These are phyloP conservation scores for Mustelus asterias DNA, from an alignment of 2,113 vertebrate species.

Conservation along the genomic window DNA sequence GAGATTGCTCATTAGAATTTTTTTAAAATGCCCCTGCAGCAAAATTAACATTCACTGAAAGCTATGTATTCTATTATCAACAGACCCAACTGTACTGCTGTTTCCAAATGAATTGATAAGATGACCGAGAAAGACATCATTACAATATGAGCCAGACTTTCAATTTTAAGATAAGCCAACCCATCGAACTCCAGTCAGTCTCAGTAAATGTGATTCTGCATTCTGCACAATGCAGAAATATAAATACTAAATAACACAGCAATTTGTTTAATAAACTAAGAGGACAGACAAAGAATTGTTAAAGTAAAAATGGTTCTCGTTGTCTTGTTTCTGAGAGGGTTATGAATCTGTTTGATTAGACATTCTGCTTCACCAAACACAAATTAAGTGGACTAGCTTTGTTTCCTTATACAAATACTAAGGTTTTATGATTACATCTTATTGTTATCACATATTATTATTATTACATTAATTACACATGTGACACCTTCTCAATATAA, in stretches of 20 bases:
- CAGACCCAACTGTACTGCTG: background rate
- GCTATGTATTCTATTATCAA: background rate
- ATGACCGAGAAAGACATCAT: background rate
- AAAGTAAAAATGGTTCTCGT: background rate
- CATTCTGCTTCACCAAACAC: background rate
- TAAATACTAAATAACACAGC: background rate
- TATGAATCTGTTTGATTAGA: background rate
- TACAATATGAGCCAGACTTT: background rate
- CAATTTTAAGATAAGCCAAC: background rate
- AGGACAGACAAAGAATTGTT: background rate
- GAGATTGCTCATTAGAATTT: background rate
- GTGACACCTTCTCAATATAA: background rate
- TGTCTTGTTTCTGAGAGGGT: background rate
- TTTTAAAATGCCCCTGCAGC: background rate
- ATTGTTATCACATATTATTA: background rate
- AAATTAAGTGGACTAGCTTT: background rate
- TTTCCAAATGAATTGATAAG: constrained; percentile 5
- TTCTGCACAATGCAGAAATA: background rate
- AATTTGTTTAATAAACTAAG: background rate
- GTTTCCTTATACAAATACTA: background rate
- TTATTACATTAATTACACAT: background rate
- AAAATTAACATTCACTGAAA: background rate
- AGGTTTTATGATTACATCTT: background rate
- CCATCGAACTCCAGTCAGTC: background rate
- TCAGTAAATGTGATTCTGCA: background rate